Percentiles rank a stretch among this genome's conserved stretches.
Conservation (phyloP, 2,888 invertebrate genomes). For the Ormia ochracea region DNA sequence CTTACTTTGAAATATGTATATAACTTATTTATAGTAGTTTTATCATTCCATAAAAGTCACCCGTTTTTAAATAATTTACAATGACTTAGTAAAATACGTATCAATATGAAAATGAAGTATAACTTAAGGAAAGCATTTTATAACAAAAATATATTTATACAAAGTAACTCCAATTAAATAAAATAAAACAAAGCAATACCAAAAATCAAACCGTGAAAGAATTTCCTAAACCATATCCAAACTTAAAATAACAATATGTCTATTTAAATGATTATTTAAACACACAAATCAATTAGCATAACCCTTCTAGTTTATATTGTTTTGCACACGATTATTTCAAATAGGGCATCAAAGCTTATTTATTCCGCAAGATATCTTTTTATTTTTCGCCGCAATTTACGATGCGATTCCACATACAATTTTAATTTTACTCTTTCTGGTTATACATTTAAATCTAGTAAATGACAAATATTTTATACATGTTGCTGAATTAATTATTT, state of each 20-base stretch:
- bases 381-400: too few species aligned
- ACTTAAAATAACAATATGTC: conserved; percentile 9
- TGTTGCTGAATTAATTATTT: too few species aligned
- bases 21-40: too few species aligned
- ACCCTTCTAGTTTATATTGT: background rate
- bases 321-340: background rate
- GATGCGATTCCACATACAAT: too few species aligned
- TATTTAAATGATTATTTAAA: conserved; percentile 12
- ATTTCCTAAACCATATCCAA: conserved; percentile 48
- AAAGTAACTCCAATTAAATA: conserved; percentile 22
- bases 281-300: conserved; percentile 8
- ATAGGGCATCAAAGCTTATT: too few species aligned
- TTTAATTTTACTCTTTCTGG: too few species aligned
- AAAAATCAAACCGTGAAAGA: conserved; percentile 32
- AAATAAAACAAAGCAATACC: conserved; percentile 39
- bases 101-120: background rate
- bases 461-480: too few species aligned
- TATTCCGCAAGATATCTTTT: too few species aligned
- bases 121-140: background rate
- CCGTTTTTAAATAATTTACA: conserved; percentile 20
- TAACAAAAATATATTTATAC: conserved; percentile 1
- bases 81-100: conserved; percentile 19
- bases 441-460: too few species aligned
- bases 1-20: background rate
- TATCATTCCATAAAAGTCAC: background rate